Conservation (phyloP, 2,797 vertebrate species). For the Xenops minutus region DNA sequence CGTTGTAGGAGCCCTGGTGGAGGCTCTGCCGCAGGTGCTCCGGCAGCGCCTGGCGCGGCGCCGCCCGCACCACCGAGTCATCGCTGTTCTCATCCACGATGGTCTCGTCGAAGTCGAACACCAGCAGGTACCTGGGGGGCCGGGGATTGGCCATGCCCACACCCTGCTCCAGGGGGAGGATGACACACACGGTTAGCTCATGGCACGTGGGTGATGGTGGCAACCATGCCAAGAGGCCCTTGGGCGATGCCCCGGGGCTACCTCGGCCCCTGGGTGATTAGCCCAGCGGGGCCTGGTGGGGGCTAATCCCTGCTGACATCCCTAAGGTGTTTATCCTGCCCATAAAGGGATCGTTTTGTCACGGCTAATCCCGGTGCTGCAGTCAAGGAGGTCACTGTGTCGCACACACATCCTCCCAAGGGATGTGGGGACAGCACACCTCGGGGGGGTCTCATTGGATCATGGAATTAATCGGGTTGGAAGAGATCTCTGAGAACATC, state of each 20-base stretch:
- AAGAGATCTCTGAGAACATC: background rate
- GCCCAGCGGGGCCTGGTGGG: background rate
- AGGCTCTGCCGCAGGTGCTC: constrained; percentile 85
- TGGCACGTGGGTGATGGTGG: no score
- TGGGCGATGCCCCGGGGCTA: background rate
- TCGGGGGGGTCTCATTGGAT: background rate
- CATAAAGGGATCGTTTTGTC: background rate
- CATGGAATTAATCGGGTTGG: background rate
- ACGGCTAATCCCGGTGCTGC: background rate
- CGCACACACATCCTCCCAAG: background rate
- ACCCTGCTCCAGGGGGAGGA: constrained; percentile 33
- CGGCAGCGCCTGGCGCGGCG: constrained; percentile 85
- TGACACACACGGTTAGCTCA: no score
- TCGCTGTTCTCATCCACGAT: constrained; percentile 94
- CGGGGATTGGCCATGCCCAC: constrained; percentile 39
- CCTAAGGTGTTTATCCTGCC: constrained; percentile 2
- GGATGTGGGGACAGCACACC: background rate
- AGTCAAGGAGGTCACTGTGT: background rate
- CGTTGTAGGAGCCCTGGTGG: constrained; percentile 86
- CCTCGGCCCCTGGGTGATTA: no score
- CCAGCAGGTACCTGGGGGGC: constrained; percentile 82
- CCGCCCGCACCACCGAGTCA: constrained; percentile 83
- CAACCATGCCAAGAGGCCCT: no score
- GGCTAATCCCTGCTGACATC: background rate
- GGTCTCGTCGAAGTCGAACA: constrained; percentile 97